Evolutionary conservation across 2,888 invertebrate species (phyloP).

Genomic region (Steinernema hermaphroditum): DNA sequence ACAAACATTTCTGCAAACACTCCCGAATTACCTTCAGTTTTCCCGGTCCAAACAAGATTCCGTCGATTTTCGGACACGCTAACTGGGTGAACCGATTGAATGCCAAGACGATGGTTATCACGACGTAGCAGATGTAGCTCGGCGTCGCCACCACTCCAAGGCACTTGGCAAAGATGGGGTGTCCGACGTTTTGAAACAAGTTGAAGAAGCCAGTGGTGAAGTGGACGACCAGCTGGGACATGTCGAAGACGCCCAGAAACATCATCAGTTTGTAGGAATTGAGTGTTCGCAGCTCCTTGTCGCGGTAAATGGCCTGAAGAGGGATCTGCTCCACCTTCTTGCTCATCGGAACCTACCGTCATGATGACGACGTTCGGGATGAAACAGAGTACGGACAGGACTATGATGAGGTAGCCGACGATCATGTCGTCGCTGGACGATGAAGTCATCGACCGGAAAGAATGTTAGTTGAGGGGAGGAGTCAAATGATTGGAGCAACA

Average conservation of each 20-base stretch:
- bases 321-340: neutral
- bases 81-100: conserved; percentile 52
- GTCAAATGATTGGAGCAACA: conserved; percentile 13
- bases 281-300: conserved; percentile 50
- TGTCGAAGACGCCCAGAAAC: conserved; percentile 51
- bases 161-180: conserved; percentile 47
- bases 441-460: neutral
- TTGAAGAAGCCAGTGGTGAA: conserved; percentile 56
- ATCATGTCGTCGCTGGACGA: conserved; percentile 14
- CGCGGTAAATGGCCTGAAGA: conserved; percentile 51
- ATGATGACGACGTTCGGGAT: conserved; percentile 34
- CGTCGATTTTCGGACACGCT: conserved; percentile 44
- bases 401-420: conserved; percentile 22
- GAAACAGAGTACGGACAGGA: conserved; percentile 30
- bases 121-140: conserved; percentile 55
- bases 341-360: neutral
- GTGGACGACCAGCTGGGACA: conserved; percentile 54
- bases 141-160: conserved; percentile 58
- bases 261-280: conserved; percentile 59
- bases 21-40: conserved; percentile 38
- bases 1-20: too few species aligned
- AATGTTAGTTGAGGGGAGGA: neutral
- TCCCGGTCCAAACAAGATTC: conserved; percentile 41
- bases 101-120: conserved; percentile 53
- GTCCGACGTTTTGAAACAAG: conserved; percentile 44